These are phyloP conservation scores for Falco cherrug DNA, from an alignment of 2,797 vertebrate genomes.

Conservation along the genomic window DNA sequence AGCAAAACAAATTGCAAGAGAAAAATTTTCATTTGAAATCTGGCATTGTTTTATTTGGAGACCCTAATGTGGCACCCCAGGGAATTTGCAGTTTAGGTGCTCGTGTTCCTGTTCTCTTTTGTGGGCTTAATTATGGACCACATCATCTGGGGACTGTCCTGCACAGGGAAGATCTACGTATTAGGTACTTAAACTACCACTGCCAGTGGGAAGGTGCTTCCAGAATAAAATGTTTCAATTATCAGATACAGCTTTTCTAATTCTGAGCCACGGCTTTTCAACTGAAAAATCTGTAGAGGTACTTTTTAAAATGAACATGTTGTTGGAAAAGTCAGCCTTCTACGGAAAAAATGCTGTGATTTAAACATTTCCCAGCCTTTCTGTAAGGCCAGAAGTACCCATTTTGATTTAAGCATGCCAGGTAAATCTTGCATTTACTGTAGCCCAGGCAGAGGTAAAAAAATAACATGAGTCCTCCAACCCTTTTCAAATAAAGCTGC, in stretches of 20 bases:
- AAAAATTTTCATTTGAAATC: not conserved
- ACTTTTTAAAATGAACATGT: not conserved
- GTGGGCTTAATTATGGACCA: not conserved
- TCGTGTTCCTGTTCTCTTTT: not conserved
- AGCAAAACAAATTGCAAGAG: not conserved
- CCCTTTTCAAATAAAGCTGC: not conserved
- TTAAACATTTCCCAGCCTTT: not conserved
- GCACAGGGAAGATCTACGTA: not conserved
- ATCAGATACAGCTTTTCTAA: not conserved
- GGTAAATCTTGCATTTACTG: not conserved
- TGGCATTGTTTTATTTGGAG: not conserved
- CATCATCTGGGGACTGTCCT: not conserved
- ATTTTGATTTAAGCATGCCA: not conserved
- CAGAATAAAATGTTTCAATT: not conserved
- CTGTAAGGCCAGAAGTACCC: not conserved
- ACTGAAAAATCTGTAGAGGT: not conserved
- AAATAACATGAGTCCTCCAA: not conserved
- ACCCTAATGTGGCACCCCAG: not conserved
- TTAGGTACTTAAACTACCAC: not conserved
- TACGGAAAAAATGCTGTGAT: not conserved
- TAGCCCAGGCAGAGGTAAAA: not conserved
- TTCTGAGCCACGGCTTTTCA: not conserved
- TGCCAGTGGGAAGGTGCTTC: not conserved
- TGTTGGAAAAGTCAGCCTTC: not conserved
- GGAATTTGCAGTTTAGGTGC: not conserved